Conservation (phyloP, 2,797 vertebrate genomes). For the Pangasius krempfi region DNA sequence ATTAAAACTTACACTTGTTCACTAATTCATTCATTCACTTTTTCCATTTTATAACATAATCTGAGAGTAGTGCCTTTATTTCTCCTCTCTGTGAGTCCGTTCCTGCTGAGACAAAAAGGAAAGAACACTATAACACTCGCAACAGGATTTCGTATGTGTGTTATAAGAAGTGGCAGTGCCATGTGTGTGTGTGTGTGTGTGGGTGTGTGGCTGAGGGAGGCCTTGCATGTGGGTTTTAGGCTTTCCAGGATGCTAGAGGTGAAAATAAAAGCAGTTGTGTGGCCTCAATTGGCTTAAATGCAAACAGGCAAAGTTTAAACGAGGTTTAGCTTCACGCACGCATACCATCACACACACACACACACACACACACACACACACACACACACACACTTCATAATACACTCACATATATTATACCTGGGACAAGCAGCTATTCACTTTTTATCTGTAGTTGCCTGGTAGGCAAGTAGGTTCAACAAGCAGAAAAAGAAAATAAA, state of each 20-base stretch:
- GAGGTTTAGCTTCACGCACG: constrained; percentile 65
- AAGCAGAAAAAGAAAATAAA: background rate
- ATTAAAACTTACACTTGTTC: background rate
- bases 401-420: constrained; percentile 5
- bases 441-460: background rate
- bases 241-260: constrained; percentile 70
- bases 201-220: constrained; percentile 39
- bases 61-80: background rate
- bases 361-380: constrained; percentile 16
- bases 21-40: background rate
- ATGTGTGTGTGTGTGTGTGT: background rate
- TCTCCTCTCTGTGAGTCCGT: background rate
- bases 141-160: background rate
- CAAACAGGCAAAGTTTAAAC: constrained; percentile 62
- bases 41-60: background rate
- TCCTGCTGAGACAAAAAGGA: background rate
- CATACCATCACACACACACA: constrained; percentile 19
- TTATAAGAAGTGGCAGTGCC: too few relatives aligned
- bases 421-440: background rate
- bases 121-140: background rate
- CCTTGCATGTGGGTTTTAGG: constrained; percentile 73
- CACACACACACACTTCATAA: constrained; percentile 10
- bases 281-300: constrained; percentile 74
- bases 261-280: constrained; percentile 68
- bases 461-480: background rate